Base-by-base conservation (phyloP, 2,113 vertebrate genomes). In the Nothocercus julius region DNA sequence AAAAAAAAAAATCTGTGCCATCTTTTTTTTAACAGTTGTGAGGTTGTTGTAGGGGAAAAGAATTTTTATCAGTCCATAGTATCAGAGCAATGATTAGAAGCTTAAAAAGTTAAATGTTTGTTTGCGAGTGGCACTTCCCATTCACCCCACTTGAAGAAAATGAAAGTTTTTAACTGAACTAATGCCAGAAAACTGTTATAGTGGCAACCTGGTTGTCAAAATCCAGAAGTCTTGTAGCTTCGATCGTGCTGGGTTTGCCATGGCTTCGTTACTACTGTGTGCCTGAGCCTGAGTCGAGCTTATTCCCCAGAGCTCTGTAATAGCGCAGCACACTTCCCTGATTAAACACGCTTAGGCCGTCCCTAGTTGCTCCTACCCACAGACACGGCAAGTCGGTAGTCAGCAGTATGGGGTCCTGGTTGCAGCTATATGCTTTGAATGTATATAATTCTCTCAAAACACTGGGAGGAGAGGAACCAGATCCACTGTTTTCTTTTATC, bases 361-460 rank as follows among this genome's bases (percentile, higher is more conserved):
- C 28, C 69, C 47, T 76, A 40, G 21, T 36, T 82, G 7, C 36
- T 87, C 34, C 27, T 20, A n/a, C 27, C n/a, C 54, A 56, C 24
- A 69, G 15, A 67, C 15, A 32, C n/a, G 20, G 22, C 28, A 11
- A 18, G 9, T 63, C 59, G 27, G 34, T 82, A 51, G 34, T 64
- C 21, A 6, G 47, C 49, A 76, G 42, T 13, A 36, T 42, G 63
- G 49, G 76, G 32, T 0, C 1, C 6, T 4, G 2, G 7, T 32
- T 63, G 42, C 51, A 64, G 24, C 34, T 49, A 25, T 49, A 16
- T 32, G 27, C 16, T 76, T 70, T 58, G 24, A 49, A 51, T 44
- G 49, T 44, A 47, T 32, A 5, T 28, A 27, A 28, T 47, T 45
- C 18, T 80, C 32, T 61, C 25, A 40, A 68, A 51, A 13, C 53